phyloP scores from a whole-genome alignment of 2,888 invertebrate genomes.

The Pyralis farinalis region DNA sequence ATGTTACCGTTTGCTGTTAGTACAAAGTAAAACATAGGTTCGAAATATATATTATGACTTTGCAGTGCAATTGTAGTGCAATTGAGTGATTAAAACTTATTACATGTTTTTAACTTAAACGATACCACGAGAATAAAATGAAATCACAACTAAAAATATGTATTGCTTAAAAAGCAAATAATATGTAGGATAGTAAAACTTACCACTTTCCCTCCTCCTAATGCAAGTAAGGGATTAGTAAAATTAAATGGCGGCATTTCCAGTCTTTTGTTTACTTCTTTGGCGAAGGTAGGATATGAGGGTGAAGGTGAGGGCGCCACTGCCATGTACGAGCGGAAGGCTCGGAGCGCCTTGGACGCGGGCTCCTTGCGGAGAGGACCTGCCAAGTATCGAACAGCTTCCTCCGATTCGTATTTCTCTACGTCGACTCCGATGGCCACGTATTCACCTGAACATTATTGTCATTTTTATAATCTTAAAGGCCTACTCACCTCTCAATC shows the following conservation, averaged over 20 bases:
- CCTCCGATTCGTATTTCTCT: conserved; percentile 90
- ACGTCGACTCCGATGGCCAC: conserved; percentile 96
- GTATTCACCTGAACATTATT: conserved; percentile 90
- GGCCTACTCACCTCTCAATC: too few species aligned
- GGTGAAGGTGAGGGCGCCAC: conserved; percentile 89
- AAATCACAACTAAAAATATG: too few species aligned
- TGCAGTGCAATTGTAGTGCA: too few species aligned
- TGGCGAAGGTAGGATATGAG: conserved; percentile 87
- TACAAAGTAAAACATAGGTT: too few species aligned
- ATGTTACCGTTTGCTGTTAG: too few species aligned
- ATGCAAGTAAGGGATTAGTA: conserved; percentile 87
- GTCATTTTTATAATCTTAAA: too few species aligned
- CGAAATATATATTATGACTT: too few species aligned
- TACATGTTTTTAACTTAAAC: too few species aligned
- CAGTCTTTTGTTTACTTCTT: conserved; percentile 90
- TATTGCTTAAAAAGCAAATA: background rate
- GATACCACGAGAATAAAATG: too few species aligned
- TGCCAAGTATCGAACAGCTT: conserved; percentile 89
- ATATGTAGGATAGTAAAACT: conserved; percentile 26
- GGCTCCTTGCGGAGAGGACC: conserved; percentile 86
- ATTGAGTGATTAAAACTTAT: too few species aligned
- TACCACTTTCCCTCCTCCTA: conserved; percentile 89
- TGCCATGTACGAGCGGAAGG: conserved; percentile 91
- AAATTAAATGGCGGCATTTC: conserved; percentile 93
- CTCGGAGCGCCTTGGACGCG: conserved; percentile 82